A percentile compares a stretch with the other conserved stretches of the same genome.
Evolutionary conservation across 1,140 invertebrate species (phyloP).

Genomic region (Triops cancriformis): DNA sequence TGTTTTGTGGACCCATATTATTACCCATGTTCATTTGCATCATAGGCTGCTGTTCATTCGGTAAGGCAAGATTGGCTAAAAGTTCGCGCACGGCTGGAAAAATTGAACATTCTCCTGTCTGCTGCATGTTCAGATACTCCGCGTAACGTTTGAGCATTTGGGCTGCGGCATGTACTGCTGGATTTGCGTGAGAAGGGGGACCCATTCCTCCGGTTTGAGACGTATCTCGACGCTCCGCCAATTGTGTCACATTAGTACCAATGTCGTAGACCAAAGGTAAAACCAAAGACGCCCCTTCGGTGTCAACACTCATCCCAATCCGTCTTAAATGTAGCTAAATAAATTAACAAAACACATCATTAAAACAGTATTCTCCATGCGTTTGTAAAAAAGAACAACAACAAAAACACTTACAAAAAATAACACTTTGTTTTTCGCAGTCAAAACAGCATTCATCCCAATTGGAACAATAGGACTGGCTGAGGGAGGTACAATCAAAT

Average conservation of each 20-base stretch:
- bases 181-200: conserved; percentile 37
- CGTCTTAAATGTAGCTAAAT: conserved; percentile 63
- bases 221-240: conserved; percentile 65
- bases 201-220: conserved; percentile 39
- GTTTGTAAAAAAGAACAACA: too few species aligned
- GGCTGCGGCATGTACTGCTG: conserved; percentile 54
- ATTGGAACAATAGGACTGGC: conserved; percentile 71
- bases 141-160: conserved; percentile 57
- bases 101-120: conserved; percentile 62
- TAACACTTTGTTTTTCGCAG: conserved; percentile 73
- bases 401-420: conserved; percentile 64
- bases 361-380: too few species aligned
- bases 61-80: conserved; percentile 64
- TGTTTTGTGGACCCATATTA: conserved; percentile 3
- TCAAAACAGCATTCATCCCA: conserved; percentile 71
- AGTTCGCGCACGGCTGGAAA: conserved; percentile 81
- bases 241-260: conserved; percentile 68
- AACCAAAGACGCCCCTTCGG: conserved; percentile 68
- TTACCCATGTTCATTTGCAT: conserved; percentile 20
- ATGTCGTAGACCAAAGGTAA: conserved; percentile 83
- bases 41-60: conserved; percentile 50
- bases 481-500: conserved; percentile 78
- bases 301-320: conserved; percentile 50
- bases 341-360: conserved; percentile 19
- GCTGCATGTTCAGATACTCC: conserved; percentile 46